Conservation (phyloP, 1,140 invertebrate species). For the Drosophila erecta region DNA sequence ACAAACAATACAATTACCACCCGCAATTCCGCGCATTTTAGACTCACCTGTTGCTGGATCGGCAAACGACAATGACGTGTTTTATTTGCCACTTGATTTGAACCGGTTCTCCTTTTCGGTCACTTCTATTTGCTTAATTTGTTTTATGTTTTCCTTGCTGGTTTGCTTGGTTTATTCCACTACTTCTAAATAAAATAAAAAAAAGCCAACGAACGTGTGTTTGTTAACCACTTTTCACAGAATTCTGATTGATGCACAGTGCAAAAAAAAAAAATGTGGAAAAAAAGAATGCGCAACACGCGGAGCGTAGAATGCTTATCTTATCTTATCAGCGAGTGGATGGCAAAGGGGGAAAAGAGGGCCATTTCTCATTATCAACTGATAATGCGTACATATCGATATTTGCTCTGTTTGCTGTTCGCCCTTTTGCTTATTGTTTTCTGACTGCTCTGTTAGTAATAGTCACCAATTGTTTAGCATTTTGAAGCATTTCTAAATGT, state of each 20-base stretch:
- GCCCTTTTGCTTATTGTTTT: slow-evolving; percentile 9
- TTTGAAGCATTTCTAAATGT: slow-evolving; percentile 5
- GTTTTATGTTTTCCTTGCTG: slow-evolving; percentile 6
- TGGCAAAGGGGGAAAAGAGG: slow-evolving; percentile 12
- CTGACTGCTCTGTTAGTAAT: slow-evolving; percentile 1
- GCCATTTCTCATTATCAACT: slow-evolving; percentile 41
- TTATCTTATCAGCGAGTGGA: slow-evolving; percentile 30
- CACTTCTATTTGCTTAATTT: slow-evolving; percentile 34
- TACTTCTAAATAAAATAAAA: slow-evolving; percentile 34
- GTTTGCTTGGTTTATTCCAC: slow-evolving; percentile 27
- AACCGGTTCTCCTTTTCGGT: slow-evolving; percentile 31
- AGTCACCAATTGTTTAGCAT: slow-evolving; percentile 13
- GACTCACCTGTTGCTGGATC: slow-evolving; percentile 42
- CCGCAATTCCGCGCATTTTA: slow-evolving; percentile 4
- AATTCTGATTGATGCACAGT: slow-evolving; percentile 42
- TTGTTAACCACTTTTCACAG: slow-evolving; percentile 39
- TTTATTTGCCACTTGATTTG: slow-evolving; percentile 27
- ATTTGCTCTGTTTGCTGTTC: slow-evolving; percentile 35
- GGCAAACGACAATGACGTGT: slow-evolving; percentile 22
- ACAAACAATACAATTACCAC: slow-evolving; percentile 13
- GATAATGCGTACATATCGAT: slow-evolving; percentile 24
- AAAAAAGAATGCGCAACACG: slow-evolving; percentile 41
- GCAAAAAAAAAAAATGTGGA: slow-evolving; percentile 28
- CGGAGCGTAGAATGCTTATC: slow-evolving; percentile 20
- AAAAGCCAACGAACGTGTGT: slow-evolving; percentile 3